Evolutionary conservation across 2,888 invertebrate genomes (phyloP).

Genomic region (Phragmatobia fuliginosa): DNA sequence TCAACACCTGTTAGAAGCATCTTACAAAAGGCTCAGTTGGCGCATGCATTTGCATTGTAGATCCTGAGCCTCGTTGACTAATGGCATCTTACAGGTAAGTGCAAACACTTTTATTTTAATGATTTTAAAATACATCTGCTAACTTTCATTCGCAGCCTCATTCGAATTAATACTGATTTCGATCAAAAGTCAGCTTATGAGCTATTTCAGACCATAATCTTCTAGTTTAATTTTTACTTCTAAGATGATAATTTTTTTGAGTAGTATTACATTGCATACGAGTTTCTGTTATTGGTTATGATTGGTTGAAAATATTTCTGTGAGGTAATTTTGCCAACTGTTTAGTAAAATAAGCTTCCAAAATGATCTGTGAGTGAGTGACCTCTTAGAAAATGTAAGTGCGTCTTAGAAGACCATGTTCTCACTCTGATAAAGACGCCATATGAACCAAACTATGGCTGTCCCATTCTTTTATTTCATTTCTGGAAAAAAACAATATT

Average conservation of each 20-base stretch:
- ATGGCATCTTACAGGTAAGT: slow-evolving; percentile 10
- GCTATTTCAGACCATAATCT: too few relatives aligned
- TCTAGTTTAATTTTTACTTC: too few relatives aligned
- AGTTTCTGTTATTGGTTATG: too few relatives aligned
- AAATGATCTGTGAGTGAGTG: too few relatives aligned
- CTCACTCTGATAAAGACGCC: too few relatives aligned
- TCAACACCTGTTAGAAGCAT: slow-evolving; percentile 37
- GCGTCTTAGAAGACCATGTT: too few relatives aligned
- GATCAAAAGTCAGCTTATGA: not conserved
- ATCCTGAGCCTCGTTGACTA: slow-evolving; percentile 10
- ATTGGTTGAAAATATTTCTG: not conserved
- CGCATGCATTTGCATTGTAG: slow-evolving; percentile 23
- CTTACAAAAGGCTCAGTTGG: slow-evolving; percentile 55
- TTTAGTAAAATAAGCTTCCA: not conserved
- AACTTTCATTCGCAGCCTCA: not conserved
- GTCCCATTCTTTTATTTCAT: not conserved
- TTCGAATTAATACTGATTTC: not conserved
- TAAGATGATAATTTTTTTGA: too few relatives aligned
- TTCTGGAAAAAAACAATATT: not conserved
- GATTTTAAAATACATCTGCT: not conserved
- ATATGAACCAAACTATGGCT: not conserved
- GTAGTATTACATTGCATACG: too few relatives aligned
- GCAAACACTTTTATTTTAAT: not conserved
- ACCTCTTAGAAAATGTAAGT: too few relatives aligned
- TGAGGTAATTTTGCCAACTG: not conserved